Base-by-base conservation (phyloP, 2,113 vertebrate species). In the Conger conger region DNA sequence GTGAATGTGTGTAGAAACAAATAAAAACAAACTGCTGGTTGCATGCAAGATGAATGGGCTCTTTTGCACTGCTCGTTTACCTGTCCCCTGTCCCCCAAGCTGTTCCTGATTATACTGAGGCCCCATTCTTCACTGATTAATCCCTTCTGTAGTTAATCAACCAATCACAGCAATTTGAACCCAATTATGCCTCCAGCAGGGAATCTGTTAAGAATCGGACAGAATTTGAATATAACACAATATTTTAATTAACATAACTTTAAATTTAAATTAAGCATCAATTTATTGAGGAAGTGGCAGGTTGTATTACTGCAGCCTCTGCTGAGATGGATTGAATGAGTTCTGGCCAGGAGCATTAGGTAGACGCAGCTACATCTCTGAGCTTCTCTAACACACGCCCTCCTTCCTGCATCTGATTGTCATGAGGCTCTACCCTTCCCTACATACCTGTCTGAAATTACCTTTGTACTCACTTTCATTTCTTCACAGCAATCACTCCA, bases 401-500 rank as follows among this genome's bases (percentile, higher is more conserved):
- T 82, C 80, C 76, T 57, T 42, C 15, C 76, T 23, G 35, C 79
- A 18, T 81, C 53, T 79, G 68, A 82, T 8, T 57, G 85, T 90
- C 82, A 73, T 9, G 27, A 73, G n/a, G 82, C 89, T 76, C 89
- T 88, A 84, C 76, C 0, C 80, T 85, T 87, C 79, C 83, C 0
- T 57, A 63, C 57, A 4, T 27, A 86, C 23, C 11, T 53, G 27
- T 86, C 33, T 87, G 60, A 35, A 86, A 37, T 85, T 83, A 45
- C 33, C 87, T 86, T 82, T 73, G 57, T 11, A 33, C 5, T 9
- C n/a, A 6, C 7, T 33, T 33, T 73, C 68, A 1, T 86, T 81
- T 84, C 45, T 80, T 68, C 82, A 79, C 82, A 88, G 85, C 76
- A 0, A 3, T 13, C 60, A 79, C 23, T 36, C 83, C 30, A 38